Percentiles rank a stretch among this genome's conserved stretches.
Evolutionary conservation across 1,140 invertebrate species (phyloP).

Genomic region (Onthophagus taurus): DNA sequence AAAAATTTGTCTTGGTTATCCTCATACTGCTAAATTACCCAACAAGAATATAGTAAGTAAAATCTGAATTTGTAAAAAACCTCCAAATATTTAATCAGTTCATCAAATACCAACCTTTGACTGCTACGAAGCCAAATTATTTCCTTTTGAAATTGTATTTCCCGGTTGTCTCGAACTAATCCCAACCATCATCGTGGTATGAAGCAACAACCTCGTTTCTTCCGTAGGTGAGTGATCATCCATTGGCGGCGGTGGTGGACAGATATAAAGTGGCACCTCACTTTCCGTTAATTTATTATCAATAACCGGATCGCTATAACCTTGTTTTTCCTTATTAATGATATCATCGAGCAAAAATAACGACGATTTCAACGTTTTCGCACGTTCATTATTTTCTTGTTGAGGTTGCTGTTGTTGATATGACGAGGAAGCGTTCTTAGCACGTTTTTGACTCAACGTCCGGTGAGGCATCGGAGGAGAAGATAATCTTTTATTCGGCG

Average conservation of each 20-base stretch:
- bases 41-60: too few species aligned
- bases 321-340: conserved; percentile 40
- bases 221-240: conserved; percentile 45
- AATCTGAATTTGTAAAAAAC: too few species aligned
- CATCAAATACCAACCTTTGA: conserved; percentile 30
- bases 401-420: conserved; percentile 29
- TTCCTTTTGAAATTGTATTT: conserved; percentile 25
- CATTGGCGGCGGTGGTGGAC: conserved; percentile 41
- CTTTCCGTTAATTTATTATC: conserved; percentile 33
- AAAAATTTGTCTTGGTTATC: too few species aligned
- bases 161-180: conserved; percentile 20
- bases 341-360: conserved; percentile 35
- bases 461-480: conserved; percentile 36
- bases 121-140: conserved; percentile 35
- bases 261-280: conserved; percentile 39
- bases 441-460: conserved; percentile 37
- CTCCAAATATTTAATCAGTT: too few species aligned
- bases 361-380: conserved; percentile 24
- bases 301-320: conserved; percentile 37
- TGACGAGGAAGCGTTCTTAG: conserved; percentile 38
- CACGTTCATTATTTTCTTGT: conserved; percentile 8
- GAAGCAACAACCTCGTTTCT: conserved; percentile 41
- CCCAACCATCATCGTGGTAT: conserved; percentile 22
- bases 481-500: conserved; percentile 35
- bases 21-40: too few species aligned